phyloP scores from a whole-genome alignment of 2,113 vertebrate genomes.

The Rafetus swinhoei region DNA sequence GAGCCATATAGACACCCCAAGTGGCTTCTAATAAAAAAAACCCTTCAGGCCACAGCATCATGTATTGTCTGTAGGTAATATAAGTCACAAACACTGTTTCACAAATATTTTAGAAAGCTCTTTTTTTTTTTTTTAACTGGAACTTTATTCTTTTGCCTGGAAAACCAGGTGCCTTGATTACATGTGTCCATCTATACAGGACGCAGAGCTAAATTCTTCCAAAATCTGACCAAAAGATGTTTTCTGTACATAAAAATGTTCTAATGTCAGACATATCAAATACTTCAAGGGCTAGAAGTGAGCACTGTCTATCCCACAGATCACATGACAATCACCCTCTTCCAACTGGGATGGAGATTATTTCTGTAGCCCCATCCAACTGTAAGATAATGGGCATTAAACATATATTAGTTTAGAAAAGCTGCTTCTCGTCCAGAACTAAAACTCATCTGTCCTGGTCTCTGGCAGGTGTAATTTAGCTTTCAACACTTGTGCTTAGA shows the following conservation, averaged over 20 bases:
- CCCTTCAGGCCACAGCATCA: not conserved
- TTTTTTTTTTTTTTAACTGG: not conserved
- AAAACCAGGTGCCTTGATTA: not conserved
- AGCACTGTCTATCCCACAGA: not conserved
- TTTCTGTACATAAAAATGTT: not conserved
- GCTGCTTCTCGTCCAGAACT: not conserved
- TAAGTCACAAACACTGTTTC: not conserved
- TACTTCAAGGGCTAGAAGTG: not conserved
- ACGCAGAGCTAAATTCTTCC: not conserved
- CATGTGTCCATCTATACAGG: not conserved
- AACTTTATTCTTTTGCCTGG: not conserved
- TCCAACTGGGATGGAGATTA: not conserved
- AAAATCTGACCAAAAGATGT: not conserved
- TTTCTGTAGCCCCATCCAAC: not conserved
- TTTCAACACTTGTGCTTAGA: not conserved
- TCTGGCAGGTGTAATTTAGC: not conserved
- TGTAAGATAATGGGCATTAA: not conserved
- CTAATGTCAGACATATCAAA: not conserved
- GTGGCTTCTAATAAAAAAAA: not conserved
- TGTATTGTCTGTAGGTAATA: not conserved
- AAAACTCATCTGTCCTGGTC: not conserved
- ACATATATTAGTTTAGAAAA: not conserved
- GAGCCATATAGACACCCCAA: not conserved
- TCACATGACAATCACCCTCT: not conserved
- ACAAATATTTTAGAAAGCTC: not conserved